Evolutionary conservation across 2,888 invertebrate species (phyloP).

Genomic region (Ferrisia virgata): DNA sequence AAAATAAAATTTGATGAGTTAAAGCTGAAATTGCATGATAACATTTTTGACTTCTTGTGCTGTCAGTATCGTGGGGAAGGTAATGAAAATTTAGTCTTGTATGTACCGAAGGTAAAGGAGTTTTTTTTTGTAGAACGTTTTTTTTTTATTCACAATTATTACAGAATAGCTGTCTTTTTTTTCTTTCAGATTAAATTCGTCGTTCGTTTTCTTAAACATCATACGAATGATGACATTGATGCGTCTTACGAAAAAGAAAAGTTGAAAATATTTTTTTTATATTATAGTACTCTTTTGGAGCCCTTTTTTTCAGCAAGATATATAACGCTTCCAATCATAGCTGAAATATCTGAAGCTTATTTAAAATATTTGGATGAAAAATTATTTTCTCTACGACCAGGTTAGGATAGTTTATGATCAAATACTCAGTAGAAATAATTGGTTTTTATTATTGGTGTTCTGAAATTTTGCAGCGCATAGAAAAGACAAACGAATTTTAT

Average conservation of each 20-base stretch:
- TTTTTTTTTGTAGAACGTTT: too few species aligned
- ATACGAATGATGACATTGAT: not conserved
- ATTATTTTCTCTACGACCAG: not conserved
- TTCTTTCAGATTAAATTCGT: conserved; percentile 25
- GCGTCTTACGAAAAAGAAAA: conserved; percentile 8
- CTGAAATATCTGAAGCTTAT: not conserved
- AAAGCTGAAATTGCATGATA: not conserved
- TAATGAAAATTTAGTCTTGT: conserved; percentile 35
- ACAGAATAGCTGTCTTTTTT: too few species aligned
- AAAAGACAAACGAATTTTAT: not conserved
- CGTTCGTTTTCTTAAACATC: conserved; percentile 24
- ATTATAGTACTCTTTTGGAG: not conserved
- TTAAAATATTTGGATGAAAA: not conserved
- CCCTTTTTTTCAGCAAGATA: not conserved
- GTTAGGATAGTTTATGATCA: not conserved
- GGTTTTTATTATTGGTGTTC: not conserved
- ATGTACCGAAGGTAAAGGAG: not conserved
- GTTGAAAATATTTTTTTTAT: conserved; percentile 1
- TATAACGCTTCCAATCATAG: conserved; percentile 17
- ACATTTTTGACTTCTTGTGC: not conserved
- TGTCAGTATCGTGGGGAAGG: conserved; percentile 34
- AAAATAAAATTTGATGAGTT: conserved; percentile 8
- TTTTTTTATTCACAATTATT: too few species aligned
- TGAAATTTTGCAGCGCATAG: not conserved
- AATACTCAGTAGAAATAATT: not conserved